Conservation (phyloP, 2,888 invertebrate species). For the Athalia rosae region DNA sequence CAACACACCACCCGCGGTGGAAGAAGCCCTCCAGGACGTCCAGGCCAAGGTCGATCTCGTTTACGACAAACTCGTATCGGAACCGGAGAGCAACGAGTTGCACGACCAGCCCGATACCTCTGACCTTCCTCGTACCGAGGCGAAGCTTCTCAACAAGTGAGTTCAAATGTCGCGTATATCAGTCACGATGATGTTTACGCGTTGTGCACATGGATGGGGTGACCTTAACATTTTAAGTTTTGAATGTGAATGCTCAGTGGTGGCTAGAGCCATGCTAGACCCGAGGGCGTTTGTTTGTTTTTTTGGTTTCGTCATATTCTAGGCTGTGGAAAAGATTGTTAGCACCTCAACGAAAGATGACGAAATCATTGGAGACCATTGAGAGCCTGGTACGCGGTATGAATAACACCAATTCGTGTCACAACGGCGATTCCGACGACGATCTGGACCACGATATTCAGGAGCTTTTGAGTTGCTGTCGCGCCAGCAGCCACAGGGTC, state of each 20-base stretch:
- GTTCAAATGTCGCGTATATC: background rate
- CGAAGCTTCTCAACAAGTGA: constrained; percentile 50
- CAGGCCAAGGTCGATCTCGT: constrained; percentile 73
- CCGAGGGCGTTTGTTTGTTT: constrained; percentile 9
- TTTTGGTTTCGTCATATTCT: constrained; percentile 57
- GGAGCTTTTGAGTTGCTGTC: constrained; percentile 61
- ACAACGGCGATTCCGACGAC: constrained; percentile 17
- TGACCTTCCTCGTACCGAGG: constrained; percentile 44
- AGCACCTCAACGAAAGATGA: constrained; percentile 62
- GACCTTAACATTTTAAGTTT: background rate
- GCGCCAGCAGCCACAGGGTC: constrained; percentile 63
- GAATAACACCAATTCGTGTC: constrained; percentile 16
- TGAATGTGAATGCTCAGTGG: background rate
- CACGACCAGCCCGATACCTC: constrained; percentile 41
- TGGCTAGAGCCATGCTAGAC: background rate
- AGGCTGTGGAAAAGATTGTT: constrained; percentile 61
- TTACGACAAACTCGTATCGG: constrained; percentile 63
- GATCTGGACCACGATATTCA: constrained; percentile 44
- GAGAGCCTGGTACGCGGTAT: constrained; percentile 57
- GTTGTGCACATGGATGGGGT: background rate
- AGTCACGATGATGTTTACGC: background rate
- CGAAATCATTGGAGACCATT: constrained; percentile 66
- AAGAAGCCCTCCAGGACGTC: constrained; percentile 70
- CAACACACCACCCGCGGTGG: constrained; percentile 64
- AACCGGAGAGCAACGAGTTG: constrained; percentile 43